These are phyloP conservation scores for Siniperca scherzeri DNA, from an alignment of 2,797 vertebrate species.

Conservation along the genomic window DNA sequence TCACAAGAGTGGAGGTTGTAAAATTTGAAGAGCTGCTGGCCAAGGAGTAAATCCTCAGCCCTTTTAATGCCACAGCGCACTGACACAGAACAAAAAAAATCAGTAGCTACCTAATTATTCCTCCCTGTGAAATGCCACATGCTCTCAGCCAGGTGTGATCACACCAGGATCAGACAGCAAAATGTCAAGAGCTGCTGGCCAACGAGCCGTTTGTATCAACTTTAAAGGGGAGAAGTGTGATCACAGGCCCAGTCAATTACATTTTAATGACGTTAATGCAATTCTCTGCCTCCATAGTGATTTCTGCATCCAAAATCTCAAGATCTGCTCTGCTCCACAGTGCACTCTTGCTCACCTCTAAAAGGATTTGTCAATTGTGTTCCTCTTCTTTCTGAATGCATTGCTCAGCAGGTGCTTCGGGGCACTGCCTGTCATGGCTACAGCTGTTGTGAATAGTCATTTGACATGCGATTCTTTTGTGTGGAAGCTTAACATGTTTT, in stretches of 20 bases:
- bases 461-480: slow-evolving; percentile 45
- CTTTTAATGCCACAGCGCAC: slow-evolving; percentile 43
- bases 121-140: slow-evolving; percentile 65
- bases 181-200: slow-evolving; percentile 75
- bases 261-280: slow-evolving; percentile 53
- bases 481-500: slow-evolving; percentile 33
- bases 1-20: slow-evolving; percentile 26
- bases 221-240: slow-evolving; percentile 29
- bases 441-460: slow-evolving; percentile 52
- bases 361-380: slow-evolving; percentile 40
- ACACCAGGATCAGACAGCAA: slow-evolving; percentile 39
- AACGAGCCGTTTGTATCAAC: slow-evolving; percentile 32
- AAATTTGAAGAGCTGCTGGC: slow-evolving; percentile 54
- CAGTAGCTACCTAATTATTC: slow-evolving; percentile 54
- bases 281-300: slow-evolving; percentile 13
- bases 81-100: slow-evolving; percentile 20
- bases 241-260: slow-evolving; percentile 34
- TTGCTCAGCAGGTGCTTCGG: slow-evolving; percentile 25
- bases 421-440: slow-evolving; percentile 37
- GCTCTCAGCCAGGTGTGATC: slow-evolving; percentile 58
- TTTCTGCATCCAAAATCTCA: slow-evolving; percentile 27
- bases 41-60: slow-evolving; percentile 42
- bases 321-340: neutral
- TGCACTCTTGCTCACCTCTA: slow-evolving; percentile 33
- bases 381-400: slow-evolving; percentile 16